A percentile compares a stretch with the other conserved stretches of the same genome.
Evolutionary conservation across 1,140 invertebrate genomes (phyloP).

Genomic region (Lamellibrachia luymesi): DNA sequence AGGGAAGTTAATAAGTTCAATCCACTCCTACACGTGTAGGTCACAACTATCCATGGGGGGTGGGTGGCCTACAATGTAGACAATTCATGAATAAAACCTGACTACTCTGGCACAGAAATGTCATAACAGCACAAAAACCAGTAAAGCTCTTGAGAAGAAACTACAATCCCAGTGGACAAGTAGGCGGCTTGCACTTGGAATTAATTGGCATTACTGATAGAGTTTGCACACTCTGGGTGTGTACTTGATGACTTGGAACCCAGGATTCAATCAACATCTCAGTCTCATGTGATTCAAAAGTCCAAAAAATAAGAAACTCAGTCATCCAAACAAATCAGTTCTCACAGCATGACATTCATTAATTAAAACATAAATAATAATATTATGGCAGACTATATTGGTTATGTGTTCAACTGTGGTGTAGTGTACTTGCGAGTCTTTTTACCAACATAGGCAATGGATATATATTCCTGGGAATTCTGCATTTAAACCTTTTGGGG

Average conservation of each 20-base stretch:
- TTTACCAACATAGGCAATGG: background rate
- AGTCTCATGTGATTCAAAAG: background rate
- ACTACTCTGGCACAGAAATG: background rate
- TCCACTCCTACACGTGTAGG: background rate
- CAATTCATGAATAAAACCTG: background rate
- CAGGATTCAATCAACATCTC: background rate
- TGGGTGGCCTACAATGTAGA: background rate
- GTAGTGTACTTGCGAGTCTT: background rate
- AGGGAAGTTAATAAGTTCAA: background rate
- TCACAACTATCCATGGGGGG: background rate
- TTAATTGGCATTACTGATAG: background rate
- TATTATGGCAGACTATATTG: background rate
- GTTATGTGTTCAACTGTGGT: background rate
- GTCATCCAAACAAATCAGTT: background rate
- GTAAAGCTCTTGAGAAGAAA: background rate
- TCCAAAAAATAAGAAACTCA: background rate
- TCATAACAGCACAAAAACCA: background rate
- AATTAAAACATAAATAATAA: background rate
- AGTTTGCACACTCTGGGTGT: background rate
- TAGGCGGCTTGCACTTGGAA: background rate
- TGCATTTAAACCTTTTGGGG: background rate
- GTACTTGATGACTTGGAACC: background rate
- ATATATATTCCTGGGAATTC: background rate
- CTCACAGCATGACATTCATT: background rate
- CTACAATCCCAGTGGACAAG: background rate